Evolutionary conservation across 2,113 vertebrate species (phyloP).

Genomic region (Perognathus longimembris): DNA sequence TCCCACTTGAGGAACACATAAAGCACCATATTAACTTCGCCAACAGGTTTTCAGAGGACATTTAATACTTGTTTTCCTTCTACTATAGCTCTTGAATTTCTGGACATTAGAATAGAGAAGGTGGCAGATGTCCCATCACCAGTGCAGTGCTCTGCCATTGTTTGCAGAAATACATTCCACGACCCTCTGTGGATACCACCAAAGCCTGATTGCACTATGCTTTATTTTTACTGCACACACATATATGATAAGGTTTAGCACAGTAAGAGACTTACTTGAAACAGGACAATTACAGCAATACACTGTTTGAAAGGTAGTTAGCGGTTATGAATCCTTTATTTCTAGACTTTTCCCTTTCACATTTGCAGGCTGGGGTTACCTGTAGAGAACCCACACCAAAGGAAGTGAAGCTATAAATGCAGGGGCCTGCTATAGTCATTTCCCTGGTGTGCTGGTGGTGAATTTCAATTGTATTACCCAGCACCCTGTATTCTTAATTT

Average conservation of each 20-base stretch:
- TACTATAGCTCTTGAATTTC: not conserved
- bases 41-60: not conserved
- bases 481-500: not conserved
- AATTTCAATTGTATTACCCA: not conserved
- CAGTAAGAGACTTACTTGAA: not conserved
- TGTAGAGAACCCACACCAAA: not conserved
- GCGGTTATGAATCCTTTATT: not conserved
- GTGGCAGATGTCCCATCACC: not conserved
- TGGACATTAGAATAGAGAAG: not conserved
- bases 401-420: too few relatives aligned
- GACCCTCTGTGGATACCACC: not conserved
- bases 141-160: not conserved
- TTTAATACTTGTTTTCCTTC: fast-evolving
- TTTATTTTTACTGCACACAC: not conserved
- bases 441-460: not conserved
- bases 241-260: not conserved
- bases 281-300: not conserved
- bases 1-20: not conserved
- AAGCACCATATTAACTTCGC: not conserved
- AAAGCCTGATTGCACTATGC: not conserved
- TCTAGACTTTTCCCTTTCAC: not conserved
- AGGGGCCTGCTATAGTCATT: fast-evolving
- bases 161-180: not conserved
- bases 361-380: not conserved
- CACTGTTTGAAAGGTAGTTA: not conserved